Percentiles rank a stretch among this genome's conserved stretches.
phyloP scores from a whole-genome alignment of 2,113 vertebrate species.

The Sorex fumeus region DNA sequence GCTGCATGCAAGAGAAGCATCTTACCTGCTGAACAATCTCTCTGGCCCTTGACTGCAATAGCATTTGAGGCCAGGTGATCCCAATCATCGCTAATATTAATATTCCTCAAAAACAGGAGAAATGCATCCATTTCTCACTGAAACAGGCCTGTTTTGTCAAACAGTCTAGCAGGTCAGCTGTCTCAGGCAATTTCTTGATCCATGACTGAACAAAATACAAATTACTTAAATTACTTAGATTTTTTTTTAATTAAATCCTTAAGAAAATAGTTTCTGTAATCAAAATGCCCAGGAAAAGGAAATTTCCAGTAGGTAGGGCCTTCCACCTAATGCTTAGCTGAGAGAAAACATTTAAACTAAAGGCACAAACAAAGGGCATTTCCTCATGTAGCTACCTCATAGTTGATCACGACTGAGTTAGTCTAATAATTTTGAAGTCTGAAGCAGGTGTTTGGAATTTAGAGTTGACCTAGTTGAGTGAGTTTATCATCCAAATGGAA shows the following conservation, averaged over 20 bases:
- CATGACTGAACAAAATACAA: neutral
- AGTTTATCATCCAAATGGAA: neutral
- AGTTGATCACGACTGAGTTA: neutral
- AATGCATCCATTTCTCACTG: neutral
- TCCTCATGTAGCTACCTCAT: neutral
- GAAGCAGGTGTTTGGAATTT: neutral
- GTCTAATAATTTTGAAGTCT: neutral
- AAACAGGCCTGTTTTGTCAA: too few relatives aligned
- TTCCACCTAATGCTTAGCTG: neutral
- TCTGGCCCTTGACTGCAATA: too few relatives aligned
- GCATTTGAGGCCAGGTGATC: neutral
- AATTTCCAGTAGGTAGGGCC: neutral
- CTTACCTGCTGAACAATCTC: too few relatives aligned
- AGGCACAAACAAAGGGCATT: neutral
- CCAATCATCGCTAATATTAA: neutral
- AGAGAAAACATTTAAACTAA: neutral
- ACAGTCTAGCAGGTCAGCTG: neutral
- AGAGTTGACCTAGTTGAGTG: neutral
- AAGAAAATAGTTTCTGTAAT: conserved; percentile 18
- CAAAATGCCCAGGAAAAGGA: neutral
- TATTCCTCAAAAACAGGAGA: neutral
- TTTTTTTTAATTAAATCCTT: neutral
- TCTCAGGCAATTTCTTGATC: neutral
- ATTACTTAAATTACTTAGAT: neutral
- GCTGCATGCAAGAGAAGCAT: too few relatives aligned